A percentile compares a stretch with the other conserved stretches of the same genome.
Evolutionary conservation across 2,888 invertebrate species (phyloP).

Genomic region (Leptogaster cylindrica): DNA sequence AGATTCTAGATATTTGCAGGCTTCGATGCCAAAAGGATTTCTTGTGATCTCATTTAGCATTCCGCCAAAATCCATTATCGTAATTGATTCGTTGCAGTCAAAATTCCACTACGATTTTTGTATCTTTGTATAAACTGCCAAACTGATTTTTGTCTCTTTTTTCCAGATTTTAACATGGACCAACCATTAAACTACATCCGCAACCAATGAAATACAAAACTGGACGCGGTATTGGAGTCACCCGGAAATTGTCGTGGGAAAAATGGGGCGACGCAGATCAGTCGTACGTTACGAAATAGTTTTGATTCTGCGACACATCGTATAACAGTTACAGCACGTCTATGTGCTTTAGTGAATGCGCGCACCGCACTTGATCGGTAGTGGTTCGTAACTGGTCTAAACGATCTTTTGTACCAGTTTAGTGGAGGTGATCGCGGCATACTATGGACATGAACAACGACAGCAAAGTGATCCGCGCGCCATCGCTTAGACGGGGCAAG

Average conservation of each 20-base stretch:
- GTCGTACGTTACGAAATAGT: not conserved
- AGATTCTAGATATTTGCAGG: not conserved
- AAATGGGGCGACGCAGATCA: conserved; percentile 1
- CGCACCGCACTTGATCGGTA: conserved; percentile 14
- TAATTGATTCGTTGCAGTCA: conserved; percentile 2
- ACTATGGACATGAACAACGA: conserved; percentile 23
- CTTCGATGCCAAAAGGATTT: not conserved
- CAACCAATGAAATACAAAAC: not conserved
- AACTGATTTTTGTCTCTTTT: too few species aligned
- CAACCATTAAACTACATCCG: not conserved
- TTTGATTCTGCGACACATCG: not conserved
- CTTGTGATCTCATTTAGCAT: not conserved
- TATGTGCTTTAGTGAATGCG: conserved; percentile 24
- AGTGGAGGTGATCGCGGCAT: not conserved
- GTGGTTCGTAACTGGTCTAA: not conserved
- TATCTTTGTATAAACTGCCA: too few species aligned
- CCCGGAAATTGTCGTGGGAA: not conserved
- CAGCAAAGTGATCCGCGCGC: conserved; percentile 75
- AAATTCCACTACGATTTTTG: too few species aligned
- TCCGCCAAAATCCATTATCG: conserved; percentile 21
- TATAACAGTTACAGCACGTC: conserved; percentile 8
- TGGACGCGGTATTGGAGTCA: not conserved
- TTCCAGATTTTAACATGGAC: conserved; percentile 14
- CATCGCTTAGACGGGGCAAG: conserved; percentile 79
- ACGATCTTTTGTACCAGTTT: not conserved